Evolutionary conservation across 2,888 invertebrate species (phyloP).

Genomic region (Psococerastis gibbosa): DNA sequence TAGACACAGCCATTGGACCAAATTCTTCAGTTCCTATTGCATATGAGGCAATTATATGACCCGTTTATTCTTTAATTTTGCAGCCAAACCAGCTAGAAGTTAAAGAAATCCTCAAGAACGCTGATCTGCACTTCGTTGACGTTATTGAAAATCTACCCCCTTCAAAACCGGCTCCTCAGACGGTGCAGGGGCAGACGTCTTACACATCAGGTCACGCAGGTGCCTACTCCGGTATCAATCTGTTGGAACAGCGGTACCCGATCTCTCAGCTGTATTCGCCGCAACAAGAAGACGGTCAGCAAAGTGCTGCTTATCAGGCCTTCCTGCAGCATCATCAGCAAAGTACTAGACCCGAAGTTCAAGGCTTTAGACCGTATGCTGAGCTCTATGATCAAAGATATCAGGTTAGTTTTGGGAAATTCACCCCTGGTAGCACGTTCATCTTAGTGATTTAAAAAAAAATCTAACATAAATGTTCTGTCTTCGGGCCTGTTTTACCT

Average conservation of each 20-base stretch:
- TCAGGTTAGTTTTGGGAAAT: no score
- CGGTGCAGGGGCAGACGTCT: not conserved
- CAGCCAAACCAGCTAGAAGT: slow-evolving; percentile 3
- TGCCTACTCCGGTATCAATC: not conserved
- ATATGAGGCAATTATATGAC: no score
- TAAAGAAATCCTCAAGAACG: slow-evolving; percentile 7
- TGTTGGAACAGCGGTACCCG: no score
- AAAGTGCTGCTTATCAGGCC: no score
- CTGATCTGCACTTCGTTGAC: slow-evolving; percentile 5
- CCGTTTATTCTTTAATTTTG: not conserved
- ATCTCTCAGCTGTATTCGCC: not conserved
- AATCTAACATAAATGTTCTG: no score
- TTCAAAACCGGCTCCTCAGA: not conserved
- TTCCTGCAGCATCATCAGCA: not conserved
- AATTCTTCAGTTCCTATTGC: no score
- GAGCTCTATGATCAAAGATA: not conserved
- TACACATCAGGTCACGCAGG: not conserved
- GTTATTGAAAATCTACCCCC: not conserved
- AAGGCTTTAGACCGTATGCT: not conserved
- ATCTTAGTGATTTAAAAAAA: no score
- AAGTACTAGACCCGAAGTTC: no score
- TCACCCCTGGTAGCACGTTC: no score
- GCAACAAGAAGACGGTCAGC: not conserved
- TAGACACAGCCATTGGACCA: no score
- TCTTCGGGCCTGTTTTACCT: no score